phyloP scores from a whole-genome alignment of 2,888 invertebrate genomes.

The Argynnis bischoffii region DNA sequence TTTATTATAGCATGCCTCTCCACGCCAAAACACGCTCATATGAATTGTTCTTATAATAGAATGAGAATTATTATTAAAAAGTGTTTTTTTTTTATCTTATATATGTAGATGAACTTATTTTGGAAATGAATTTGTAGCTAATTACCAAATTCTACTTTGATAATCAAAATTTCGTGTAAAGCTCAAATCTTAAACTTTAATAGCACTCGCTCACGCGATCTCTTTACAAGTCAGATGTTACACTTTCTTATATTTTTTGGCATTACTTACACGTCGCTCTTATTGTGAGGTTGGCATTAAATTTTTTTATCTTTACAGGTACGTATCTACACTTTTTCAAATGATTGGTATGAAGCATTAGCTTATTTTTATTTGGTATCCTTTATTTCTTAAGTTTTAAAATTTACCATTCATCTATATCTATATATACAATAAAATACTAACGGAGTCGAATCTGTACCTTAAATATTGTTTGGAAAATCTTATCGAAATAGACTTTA shows the following conservation, averaged over 20 bases:
- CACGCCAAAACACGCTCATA: too few species aligned
- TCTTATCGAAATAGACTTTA: too few species aligned
- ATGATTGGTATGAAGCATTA: background rate
- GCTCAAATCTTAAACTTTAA: constrained; percentile 2
- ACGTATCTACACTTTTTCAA: background rate
- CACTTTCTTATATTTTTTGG: background rate
- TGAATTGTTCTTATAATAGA: background rate
- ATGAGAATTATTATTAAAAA: background rate
- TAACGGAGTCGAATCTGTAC: too few species aligned
- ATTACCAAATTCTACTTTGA: background rate
- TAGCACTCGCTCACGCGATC: constrained; percentile 4
- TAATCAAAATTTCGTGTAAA: background rate
- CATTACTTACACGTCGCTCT: constrained; percentile 7
- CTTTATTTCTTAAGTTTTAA: background rate
- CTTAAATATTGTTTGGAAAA: too few species aligned
- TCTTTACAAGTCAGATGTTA: background rate
- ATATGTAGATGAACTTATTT: background rate
- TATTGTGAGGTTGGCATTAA: background rate
- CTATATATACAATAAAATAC: too few species aligned
- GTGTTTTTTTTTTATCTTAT: background rate
- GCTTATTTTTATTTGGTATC: background rate
- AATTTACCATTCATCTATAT: background rate
- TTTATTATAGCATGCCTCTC: too few species aligned
- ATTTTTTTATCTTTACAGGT: constrained; percentile 8
- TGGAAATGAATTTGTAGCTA: background rate